Percentiles rank a stretch among this genome's conserved stretches.
Conservation (phyloP, 1,140 invertebrate genomes). For the Brachionus rotundiformis region DNA sequence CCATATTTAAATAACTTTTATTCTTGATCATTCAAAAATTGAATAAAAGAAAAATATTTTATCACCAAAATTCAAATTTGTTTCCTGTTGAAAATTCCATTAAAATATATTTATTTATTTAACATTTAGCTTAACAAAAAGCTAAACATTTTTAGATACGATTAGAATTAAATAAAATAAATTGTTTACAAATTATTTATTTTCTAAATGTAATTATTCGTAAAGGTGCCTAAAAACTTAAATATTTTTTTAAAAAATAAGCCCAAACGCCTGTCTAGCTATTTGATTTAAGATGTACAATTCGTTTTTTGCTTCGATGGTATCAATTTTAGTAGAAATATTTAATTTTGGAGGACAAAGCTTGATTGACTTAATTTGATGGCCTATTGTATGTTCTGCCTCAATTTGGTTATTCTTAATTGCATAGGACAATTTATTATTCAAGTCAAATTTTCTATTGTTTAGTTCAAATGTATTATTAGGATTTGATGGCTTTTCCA, state of each 20-base stretch:
- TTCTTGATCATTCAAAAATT: background rate
- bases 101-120: background rate
- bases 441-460: background rate
- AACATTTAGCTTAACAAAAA: background rate
- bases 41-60: background rate
- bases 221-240: no score
- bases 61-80: background rate
- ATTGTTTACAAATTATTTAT: background rate
- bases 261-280: background rate
- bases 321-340: background rate
- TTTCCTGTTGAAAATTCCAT: background rate
- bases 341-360: background rate
- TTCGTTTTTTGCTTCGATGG: background rate
- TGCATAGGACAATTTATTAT: background rate
- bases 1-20: slow-evolving; percentile 33
- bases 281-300: background rate
- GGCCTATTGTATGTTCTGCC: background rate
- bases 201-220: background rate
- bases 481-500: background rate
- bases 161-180: background rate
- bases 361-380: background rate
- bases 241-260: background rate
- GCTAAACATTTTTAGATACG: background rate
- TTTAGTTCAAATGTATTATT: background rate
- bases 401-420: background rate